Conservation (phyloP, 2,797 vertebrate genomes). For the Muscicapa comitata region DNA sequence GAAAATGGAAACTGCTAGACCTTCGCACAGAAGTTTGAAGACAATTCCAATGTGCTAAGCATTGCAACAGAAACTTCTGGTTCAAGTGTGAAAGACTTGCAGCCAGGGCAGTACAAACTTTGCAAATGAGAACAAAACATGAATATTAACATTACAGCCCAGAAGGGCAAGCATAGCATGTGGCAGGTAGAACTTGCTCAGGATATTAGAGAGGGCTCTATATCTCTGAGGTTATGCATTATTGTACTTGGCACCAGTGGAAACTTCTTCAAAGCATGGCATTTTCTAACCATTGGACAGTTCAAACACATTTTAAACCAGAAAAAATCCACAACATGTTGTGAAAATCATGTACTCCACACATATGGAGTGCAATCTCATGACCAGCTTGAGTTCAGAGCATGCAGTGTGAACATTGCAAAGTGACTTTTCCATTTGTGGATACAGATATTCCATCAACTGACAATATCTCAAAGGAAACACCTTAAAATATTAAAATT, state of each 20-base stretch:
- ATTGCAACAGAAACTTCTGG: background rate
- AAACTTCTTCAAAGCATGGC: background rate
- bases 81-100: background rate
- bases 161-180: background rate
- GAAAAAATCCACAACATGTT: background rate
- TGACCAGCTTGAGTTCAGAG: background rate
- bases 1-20: background rate
- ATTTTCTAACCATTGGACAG: background rate
- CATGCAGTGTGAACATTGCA: background rate
- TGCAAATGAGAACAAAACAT: background rate
- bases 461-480: background rate
- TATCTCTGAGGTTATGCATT: background rate
- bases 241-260: background rate
- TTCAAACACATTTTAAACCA: background rate
- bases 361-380: background rate
- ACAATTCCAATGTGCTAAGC: background rate
- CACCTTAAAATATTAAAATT: background rate
- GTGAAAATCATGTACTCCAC: background rate
- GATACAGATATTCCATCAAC: background rate
- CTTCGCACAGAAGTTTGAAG: background rate
- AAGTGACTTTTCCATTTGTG: background rate
- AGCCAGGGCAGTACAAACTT: background rate
- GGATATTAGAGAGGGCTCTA: background rate
- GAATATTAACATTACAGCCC: background rate
- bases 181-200: background rate